These are phyloP conservation scores for Rosalia funebris DNA, from an alignment of 2,888 invertebrate species.

Conservation along the genomic window DNA sequence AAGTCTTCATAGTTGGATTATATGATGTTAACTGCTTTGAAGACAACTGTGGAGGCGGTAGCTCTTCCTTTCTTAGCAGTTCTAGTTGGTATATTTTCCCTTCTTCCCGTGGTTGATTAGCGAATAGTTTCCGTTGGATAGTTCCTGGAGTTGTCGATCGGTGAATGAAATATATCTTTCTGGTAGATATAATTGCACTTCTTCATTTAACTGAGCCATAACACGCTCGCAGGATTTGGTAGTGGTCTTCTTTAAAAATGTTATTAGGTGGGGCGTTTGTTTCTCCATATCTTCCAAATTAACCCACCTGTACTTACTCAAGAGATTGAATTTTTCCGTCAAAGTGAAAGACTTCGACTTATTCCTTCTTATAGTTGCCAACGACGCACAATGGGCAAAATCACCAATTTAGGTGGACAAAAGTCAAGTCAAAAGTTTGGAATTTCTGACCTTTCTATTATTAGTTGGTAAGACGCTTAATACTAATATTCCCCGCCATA, in stretches of 20 bases:
- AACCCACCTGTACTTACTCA: neutral
- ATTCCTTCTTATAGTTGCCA: neutral
- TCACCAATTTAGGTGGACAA: too few species aligned
- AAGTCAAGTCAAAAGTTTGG: too few species aligned
- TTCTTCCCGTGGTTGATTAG: neutral
- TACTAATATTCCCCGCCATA: too few species aligned
- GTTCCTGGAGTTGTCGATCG: neutral
- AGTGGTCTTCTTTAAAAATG: neutral
- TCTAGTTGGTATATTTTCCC: neutral
- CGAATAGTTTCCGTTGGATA: neutral
- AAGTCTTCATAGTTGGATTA: neutral
- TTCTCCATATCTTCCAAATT: neutral
- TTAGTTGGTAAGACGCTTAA: too few species aligned
- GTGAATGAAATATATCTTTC: neutral
- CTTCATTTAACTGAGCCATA: neutral
- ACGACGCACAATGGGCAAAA: too few species aligned
- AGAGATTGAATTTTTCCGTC: neutral
- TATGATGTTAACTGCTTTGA: neutral
- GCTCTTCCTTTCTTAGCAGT: neutral
- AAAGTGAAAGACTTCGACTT: neutral
- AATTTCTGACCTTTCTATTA: too few species aligned
- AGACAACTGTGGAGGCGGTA: neutral
- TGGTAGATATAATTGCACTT: neutral
- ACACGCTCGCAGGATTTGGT: neutral
- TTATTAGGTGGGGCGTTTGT: neutral